Percentiles rank a stretch among this genome's conserved stretches.
These are phyloP conservation scores for Girardia tigrina DNA, from an alignment of 2,888 invertebrate species.

Conservation along the genomic window DNA sequence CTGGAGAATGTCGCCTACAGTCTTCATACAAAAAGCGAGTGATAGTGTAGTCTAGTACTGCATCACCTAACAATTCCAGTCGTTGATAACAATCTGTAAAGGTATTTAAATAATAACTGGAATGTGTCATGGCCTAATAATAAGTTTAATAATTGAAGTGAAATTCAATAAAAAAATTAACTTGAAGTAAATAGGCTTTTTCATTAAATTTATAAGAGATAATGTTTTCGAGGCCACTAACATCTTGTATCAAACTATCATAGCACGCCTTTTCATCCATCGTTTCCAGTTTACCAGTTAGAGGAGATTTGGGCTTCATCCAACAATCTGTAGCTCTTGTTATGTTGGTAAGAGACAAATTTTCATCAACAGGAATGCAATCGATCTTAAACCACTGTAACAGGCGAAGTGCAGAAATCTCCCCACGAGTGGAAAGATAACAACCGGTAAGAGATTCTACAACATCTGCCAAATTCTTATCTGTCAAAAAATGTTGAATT, in stretches of 20 bases:
- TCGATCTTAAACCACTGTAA: slow-evolving; percentile 91
- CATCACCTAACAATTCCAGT: slow-evolving; percentile 51
- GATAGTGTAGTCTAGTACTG: slow-evolving; percentile 52
- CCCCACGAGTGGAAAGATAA: slow-evolving; percentile 83
- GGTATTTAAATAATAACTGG: slow-evolving; percentile 80
- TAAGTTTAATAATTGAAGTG: neutral
- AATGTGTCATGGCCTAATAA: slow-evolving; percentile 67
- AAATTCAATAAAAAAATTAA: slow-evolving; percentile 47
- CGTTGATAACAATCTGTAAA: slow-evolving; percentile 90
- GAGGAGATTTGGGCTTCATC: neutral
- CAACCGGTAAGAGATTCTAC: slow-evolving; percentile 78
- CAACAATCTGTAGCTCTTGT: neutral
- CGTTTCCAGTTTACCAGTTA: neutral
- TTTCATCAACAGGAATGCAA: slow-evolving; percentile 26
- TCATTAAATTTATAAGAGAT: slow-evolving; percentile 75
- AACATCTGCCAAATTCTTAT: slow-evolving; percentile 93
- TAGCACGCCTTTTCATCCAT: neutral
- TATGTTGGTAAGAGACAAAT: neutral
- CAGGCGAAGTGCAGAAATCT: slow-evolving; percentile 76
- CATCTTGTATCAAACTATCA: slow-evolving; percentile 55
- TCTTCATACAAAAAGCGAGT: slow-evolving; percentile 81
- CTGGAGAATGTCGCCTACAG: slow-evolving; percentile 59
- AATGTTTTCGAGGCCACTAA: slow-evolving; percentile 60
- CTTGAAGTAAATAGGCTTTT: slow-evolving; percentile 77
- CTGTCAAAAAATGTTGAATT: slow-evolving; percentile 82